Evolutionary conservation across 1,140 invertebrate genomes (phyloP), one percentile per base, ranked within the genome.

Genomic region (Panagrolaimus sp.): DNA sequence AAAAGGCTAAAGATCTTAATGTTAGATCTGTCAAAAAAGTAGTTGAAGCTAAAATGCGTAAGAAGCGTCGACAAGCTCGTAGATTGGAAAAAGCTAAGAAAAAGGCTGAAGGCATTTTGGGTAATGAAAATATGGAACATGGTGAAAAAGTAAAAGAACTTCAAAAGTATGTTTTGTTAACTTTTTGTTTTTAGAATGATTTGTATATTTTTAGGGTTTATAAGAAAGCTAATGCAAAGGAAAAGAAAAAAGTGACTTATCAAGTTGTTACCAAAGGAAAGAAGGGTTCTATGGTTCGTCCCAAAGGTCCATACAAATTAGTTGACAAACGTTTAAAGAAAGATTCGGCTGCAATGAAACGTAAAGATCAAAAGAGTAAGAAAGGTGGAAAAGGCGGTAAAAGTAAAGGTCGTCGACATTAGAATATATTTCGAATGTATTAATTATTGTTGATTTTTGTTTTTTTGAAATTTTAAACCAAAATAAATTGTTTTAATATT

Each of bases 281-380:
- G 32, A 87, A 90, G 0, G 89, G 89, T 0, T 94, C 91, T 78
- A 88, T 89, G 32, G 85, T 87, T 44, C 86, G 93, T 76, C 95
- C 95, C 0, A 83, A 88, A 0, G 93, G 93, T 24, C 89, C 95
- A 68, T 98, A 91, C 83, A 95, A 91, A 83, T 88, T 98, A 3
- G 96, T 98, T 0, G 95, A 98, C 88, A 89, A 89, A 6, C 86
- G 95, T 70, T 90, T 98, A 89, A 98, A 98, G 84, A 97, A 97
- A 85, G 96, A 58, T 58, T 2, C 32, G 2, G 32, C 32, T 38
- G 32, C 32, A 38, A 38, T 38, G 32, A 38, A 38, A 38, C 32
- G 32, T 38, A 38, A 38, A 38, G 32, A 38, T 4, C 32, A 38
- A 38, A 38, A 38, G 7, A 38, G 32, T 38, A 38, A 38, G 32